Percentiles rank a stretch among this genome's conserved stretches.
Evolutionary conservation across 2,888 invertebrate genomes (phyloP).

Genomic region (Lasioglossum malachurum): DNA sequence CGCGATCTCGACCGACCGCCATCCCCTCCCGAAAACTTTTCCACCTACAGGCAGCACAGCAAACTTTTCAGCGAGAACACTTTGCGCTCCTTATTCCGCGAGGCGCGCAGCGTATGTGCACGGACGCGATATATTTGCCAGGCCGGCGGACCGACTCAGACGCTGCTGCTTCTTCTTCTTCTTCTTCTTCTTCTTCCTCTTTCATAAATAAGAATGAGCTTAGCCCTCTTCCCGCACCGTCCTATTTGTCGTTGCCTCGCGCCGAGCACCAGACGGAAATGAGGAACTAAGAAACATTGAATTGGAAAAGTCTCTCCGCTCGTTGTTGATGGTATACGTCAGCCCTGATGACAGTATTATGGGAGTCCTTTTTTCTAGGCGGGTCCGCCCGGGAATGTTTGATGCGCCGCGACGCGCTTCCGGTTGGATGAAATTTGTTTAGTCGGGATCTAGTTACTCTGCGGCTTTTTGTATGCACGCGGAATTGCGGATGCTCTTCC

Average conservation of each 20-base stretch:
- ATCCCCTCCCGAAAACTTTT: constrained; percentile 50
- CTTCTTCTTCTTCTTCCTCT: constrained; percentile 39
- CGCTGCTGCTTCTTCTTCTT: constrained; percentile 42
- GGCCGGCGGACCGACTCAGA: constrained; percentile 34
- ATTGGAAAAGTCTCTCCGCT: constrained; percentile 34
- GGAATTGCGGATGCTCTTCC: background rate
- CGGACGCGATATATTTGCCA: constrained; percentile 29
- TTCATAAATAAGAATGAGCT: constrained; percentile 69
- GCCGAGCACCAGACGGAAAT: constrained; percentile 39
- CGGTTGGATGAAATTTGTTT: constrained; percentile 13
- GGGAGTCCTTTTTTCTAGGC: background rate
- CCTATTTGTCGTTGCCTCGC: constrained; percentile 61
- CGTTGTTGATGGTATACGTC: constrained; percentile 6
- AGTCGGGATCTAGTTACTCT: background rate
- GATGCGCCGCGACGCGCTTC: background rate
- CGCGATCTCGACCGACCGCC: constrained; percentile 42
- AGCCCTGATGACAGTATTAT: constrained; percentile 6
- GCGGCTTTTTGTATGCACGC: background rate
- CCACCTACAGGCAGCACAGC: constrained; percentile 26
- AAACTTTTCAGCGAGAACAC: constrained; percentile 57
- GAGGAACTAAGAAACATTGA: constrained; percentile 39
- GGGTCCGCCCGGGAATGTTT: background rate
- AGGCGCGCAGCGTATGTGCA: background rate
- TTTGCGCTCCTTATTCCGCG: constrained; percentile 33
- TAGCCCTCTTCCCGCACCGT: constrained; percentile 28